These are phyloP conservation scores for Rhabdomys dilectus DNA, from an alignment of 2,113 vertebrate species.

Conservation along the genomic window DNA sequence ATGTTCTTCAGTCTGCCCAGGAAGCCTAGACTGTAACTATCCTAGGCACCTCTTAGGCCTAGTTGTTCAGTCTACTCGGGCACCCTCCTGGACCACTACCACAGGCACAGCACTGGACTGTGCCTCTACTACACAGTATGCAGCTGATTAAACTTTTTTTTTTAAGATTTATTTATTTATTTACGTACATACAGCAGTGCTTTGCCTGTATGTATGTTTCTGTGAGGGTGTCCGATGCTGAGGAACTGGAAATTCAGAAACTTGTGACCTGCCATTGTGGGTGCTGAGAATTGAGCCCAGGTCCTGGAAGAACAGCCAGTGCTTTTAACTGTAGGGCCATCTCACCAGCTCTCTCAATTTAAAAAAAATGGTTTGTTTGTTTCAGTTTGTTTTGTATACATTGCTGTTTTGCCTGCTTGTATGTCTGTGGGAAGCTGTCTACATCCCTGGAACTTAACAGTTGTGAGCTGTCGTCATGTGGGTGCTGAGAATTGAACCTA, in stretches of 20 bases:
- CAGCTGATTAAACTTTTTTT: not conserved
- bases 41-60: not conserved
- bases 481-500: not conserved
- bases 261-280: not conserved
- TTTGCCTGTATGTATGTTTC: not conserved
- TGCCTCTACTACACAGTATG: not conserved
- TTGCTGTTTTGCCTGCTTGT: not conserved
- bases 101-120: not conserved
- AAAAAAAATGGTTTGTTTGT: not conserved
- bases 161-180: not conserved
- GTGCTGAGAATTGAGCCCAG: not conserved
- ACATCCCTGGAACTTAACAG: not conserved
- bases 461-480: not conserved
- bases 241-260: not conserved
- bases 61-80: not conserved
- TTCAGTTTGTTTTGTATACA: not conserved
- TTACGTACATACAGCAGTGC: not conserved
- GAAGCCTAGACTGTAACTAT: not conserved
- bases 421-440: not conserved
- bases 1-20: accelerated
- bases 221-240: not conserved
- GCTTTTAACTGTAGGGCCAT: not conserved
- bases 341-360: not conserved
- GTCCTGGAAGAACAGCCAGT: not conserved
- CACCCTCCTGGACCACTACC: not conserved